Conservation (phyloP, 2,888 invertebrate genomes). For the Yponomeuta sedellus region DNA sequence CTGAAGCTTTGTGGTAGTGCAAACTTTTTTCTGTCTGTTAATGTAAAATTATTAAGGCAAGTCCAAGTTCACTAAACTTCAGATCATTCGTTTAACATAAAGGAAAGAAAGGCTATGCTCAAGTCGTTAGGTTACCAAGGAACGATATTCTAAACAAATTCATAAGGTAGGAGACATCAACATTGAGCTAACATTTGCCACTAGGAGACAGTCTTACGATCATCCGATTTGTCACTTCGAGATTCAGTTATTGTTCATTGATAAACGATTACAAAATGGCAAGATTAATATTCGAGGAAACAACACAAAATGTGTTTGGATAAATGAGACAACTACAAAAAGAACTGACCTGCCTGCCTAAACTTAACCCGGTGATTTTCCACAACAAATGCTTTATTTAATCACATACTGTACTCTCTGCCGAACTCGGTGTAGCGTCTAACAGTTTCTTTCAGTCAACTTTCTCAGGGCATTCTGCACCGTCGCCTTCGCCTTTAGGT, state of each 20-base stretch:
- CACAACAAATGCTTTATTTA: constrained; percentile 54
- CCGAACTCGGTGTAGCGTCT: neutral
- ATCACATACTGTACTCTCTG: constrained; percentile 39
- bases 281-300: constrained; percentile 9
- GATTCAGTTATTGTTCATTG: constrained; percentile 28
- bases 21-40: neutral
- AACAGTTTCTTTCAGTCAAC: constrained; percentile 67
- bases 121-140: neutral
- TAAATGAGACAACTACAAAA: constrained; percentile 10
- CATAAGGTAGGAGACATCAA: neutral
- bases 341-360: constrained; percentile 7
- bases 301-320: no score
- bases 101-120: neutral
- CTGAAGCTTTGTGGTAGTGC: neutral
- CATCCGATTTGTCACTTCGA: constrained; percentile 30
- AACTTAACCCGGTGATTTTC: neutral
- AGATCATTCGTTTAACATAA: neutral
- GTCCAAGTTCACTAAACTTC: neutral
- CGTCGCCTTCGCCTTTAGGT: constrained; percentile 74
- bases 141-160: neutral
- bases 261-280: constrained; percentile 11
- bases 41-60: neutral
- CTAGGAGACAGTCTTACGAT: constrained; percentile 47
- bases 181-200: constrained; percentile 41
- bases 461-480: constrained; percentile 74